phyloP scores from a whole-genome alignment of 2,888 invertebrate genomes.

The Horisme vitalbata region DNA sequence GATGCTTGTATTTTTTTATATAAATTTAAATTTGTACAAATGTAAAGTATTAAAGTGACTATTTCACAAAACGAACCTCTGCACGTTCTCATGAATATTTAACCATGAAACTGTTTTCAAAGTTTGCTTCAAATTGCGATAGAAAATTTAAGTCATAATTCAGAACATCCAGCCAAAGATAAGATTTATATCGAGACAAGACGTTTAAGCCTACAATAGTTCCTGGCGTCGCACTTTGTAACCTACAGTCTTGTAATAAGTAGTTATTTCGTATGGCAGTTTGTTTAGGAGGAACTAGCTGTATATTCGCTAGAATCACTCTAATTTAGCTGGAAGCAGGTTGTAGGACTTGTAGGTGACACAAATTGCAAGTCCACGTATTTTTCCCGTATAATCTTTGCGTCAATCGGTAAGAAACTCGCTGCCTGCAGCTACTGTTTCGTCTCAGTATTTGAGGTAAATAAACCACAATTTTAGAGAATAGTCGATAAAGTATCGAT shows the following conservation, averaged over 20 bases:
- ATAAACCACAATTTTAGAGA: no score
- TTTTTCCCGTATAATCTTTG: slow-evolving; percentile 63
- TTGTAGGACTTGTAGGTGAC: slow-evolving; percentile 36
- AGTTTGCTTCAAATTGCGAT: slow-evolving; percentile 21
- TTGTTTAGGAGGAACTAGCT: slow-evolving; percentile 3
- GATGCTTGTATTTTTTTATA: no score
- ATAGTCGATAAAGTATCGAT: slow-evolving; percentile 53
- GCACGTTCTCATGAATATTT: slow-evolving; percentile 26
- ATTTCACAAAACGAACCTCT: slow-evolving; percentile 9
- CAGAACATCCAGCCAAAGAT: slow-evolving; percentile 22
- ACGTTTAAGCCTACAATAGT: slow-evolving; percentile 20
- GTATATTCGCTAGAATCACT: slow-evolving; percentile 26
- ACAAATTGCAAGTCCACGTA: slow-evolving; percentile 51
- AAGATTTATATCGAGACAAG: slow-evolving; percentile 21
- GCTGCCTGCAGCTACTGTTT: slow-evolving; percentile 61
- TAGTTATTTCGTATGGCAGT: not conserved
- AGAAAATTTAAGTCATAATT: slow-evolving; percentile 30
- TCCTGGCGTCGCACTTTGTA: slow-evolving; percentile 4
- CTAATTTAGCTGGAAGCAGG: slow-evolving; percentile 27
- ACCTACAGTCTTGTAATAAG: slow-evolving; percentile 4
- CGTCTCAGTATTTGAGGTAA: slow-evolving; percentile 41
- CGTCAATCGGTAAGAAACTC: slow-evolving; percentile 42
- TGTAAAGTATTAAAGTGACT: no score
- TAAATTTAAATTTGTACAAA: no score
- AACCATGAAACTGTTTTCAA: slow-evolving; percentile 11